Percentiles rank a stretch among this genome's conserved stretches.
phyloP scores from a whole-genome alignment of 2,113 vertebrate species.

The Thomomys bottae region DNA sequence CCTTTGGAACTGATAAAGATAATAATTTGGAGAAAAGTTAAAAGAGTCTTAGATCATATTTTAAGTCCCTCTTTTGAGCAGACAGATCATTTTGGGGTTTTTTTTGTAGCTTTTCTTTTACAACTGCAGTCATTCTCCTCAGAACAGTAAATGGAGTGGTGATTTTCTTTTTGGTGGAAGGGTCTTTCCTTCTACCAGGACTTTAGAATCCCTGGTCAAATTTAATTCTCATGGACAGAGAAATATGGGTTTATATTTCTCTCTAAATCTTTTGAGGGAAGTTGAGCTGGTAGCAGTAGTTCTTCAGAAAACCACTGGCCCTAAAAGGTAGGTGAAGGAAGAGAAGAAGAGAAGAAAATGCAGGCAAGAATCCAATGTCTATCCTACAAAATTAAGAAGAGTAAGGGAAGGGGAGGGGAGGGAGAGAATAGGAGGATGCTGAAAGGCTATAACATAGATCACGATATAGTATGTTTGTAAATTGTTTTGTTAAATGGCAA shows the following conservation, averaged over 20 bases:
- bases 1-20: conserved; percentile 41
- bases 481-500: too few species aligned
- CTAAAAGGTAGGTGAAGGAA: too few species aligned
- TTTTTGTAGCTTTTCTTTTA: conserved; percentile 53
- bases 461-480: too few species aligned
- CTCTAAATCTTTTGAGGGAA: neutral
- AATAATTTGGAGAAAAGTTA: conserved; percentile 51
- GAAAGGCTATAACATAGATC: too few species aligned
- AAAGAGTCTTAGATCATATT: conserved; percentile 51
- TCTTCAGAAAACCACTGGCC: neutral
- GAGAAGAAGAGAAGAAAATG: too few species aligned
- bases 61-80: conserved; percentile 50
- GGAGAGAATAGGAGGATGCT: too few species aligned
- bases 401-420: too few species aligned
- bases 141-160: conserved; percentile 25
- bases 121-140: neutral
- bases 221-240: neutral
- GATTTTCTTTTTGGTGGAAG: neutral
- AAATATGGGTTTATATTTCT: conserved; percentile 21
- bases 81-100: conserved; percentile 54
- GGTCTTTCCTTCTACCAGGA: conserved; percentile 45
- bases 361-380: too few species aligned
- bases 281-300: neutral
- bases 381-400: too few species aligned
- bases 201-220: conserved; percentile 46